Evolutionary conservation across 2,888 invertebrate species (phyloP), one percentile per base, ranked within the genome.

Genomic region (Scotopteryx bipunctaria): DNA sequence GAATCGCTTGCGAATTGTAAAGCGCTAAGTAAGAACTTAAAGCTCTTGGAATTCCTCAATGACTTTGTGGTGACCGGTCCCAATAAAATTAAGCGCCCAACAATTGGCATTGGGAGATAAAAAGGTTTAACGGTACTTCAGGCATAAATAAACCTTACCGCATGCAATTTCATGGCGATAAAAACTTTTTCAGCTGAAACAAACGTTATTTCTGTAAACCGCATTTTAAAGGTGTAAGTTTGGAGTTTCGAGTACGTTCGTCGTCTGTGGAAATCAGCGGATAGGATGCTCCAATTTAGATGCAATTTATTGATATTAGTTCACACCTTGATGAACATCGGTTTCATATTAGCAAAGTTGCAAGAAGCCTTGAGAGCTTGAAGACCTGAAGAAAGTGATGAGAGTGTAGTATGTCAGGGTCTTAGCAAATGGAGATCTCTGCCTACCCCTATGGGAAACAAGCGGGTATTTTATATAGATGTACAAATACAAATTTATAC

Each of bases 1-100:
- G 48, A 60, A 61, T 50, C 50, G 59, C 53, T 59, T 57, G 57
- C 50, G 43, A 57, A 57, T 55, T 56, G 47, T 57, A 53, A 55
- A 57, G 51, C 45, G 47, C 55, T 60, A 57, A 61, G 57, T 47
- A 46, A 50, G 51, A 55, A 48, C 48, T 56, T 54, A 15, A 38
- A 54, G 37, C 41, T 42, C 45, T 56, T 35, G 23, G 31, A 57
- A 56, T 61, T 51, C 45, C 48, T 48, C 48, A 57, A 50, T 42
- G 50, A 41, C 32, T 53, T 47, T 57, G 53, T 37, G 57, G 44
- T 41, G 37, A 49, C 54, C 51, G 42, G 33, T 45, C 47, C 51
- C 51, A 51, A 57, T 55, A 50, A 55, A 55, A 52, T 59, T 52
- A 59, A 54, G 33, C 46, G 42, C 5, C 32, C 36, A 42, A 38